Conservation (phyloP, 37 sponge, comb jelly and placozoan species). For the Diacarnus erythraeanus region DNA sequence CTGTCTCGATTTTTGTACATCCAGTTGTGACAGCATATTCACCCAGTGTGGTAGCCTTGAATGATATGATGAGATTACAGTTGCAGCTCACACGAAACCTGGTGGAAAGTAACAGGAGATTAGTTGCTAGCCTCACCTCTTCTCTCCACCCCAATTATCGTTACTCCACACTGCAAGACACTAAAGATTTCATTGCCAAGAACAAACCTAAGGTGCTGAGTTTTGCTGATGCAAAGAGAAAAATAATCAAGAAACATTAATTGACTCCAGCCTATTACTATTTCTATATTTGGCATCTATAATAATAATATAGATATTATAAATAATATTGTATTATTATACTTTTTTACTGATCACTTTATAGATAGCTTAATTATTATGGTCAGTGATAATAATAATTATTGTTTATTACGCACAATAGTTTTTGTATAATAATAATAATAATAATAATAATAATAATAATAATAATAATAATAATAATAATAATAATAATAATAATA, state of each 20-base stretch:
- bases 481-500: background rate
- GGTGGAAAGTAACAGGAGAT: background rate
- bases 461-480: no score
- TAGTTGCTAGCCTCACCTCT: slow-evolving; percentile 1
- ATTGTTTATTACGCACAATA: no score
- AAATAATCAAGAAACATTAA: no score
- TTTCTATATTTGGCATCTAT: no score
- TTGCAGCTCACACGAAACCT: slow-evolving; percentile 33
- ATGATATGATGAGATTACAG: slow-evolving; percentile 35
- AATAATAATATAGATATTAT: no score
- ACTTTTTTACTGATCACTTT: no score
- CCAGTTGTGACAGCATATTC: slow-evolving; percentile 8
- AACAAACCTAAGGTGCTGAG: slow-evolving; percentile 48
- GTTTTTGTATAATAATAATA: background rate
- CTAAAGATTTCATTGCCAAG: slow-evolving; percentile 52
- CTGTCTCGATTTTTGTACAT: background rate
- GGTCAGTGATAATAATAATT: no score
- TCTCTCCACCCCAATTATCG: slow-evolving; percentile 24
- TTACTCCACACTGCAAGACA: slow-evolving; percentile 62
- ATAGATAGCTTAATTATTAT: no score
- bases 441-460: no score
- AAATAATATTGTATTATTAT: no score
- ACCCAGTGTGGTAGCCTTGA: slow-evolving; percentile 36
- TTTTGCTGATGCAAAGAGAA: slow-evolving; percentile 12
- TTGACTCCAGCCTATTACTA: no score